A percentile compares a stretch with the other conserved stretches of the same genome.
Evolutionary conservation across 2,888 invertebrate species (phyloP).

Genomic region (Pemphredon lugubris): DNA sequence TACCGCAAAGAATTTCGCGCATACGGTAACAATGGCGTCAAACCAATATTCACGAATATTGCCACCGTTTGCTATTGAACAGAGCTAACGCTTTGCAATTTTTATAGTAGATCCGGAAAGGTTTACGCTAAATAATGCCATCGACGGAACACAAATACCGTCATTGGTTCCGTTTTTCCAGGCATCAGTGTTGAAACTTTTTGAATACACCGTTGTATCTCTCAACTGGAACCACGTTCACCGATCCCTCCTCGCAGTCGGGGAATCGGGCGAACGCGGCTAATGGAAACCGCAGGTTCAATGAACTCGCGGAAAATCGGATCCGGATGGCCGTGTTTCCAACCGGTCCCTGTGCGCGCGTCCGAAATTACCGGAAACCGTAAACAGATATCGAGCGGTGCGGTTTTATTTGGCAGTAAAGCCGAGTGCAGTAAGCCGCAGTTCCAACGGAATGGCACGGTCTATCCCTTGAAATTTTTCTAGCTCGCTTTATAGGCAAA

Average conservation of each 20-base stretch:
- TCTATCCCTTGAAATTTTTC: constrained; percentile 4
- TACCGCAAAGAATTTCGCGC: no score
- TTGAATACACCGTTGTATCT: neutral
- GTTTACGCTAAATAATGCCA: no score
- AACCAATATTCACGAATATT: no score
- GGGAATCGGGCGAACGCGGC: constrained; percentile 12
- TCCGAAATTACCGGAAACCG: constrained; percentile 16
- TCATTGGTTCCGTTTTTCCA: no score
- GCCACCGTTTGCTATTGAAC: no score
- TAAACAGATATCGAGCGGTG: constrained; percentile 36
- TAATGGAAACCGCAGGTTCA: constrained; percentile 51
- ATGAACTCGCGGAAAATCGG: constrained; percentile 20
- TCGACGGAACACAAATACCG: no score
- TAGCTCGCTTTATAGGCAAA: no score
- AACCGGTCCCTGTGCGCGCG: constrained; percentile 11
- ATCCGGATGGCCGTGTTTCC: no score
- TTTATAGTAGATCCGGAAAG: no score
- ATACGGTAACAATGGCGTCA: no score
- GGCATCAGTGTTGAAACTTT: no score
- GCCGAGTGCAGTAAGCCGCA: neutral
- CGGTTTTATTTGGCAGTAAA: constrained; percentile 30
- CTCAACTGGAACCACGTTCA: neutral
- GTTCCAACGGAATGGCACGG: neutral
- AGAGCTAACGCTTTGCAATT: no score
- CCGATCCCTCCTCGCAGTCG: neutral